phyloP scores from a whole-genome alignment of 2,797 vertebrate genomes.

The Ctenopoma kingsleyae region DNA sequence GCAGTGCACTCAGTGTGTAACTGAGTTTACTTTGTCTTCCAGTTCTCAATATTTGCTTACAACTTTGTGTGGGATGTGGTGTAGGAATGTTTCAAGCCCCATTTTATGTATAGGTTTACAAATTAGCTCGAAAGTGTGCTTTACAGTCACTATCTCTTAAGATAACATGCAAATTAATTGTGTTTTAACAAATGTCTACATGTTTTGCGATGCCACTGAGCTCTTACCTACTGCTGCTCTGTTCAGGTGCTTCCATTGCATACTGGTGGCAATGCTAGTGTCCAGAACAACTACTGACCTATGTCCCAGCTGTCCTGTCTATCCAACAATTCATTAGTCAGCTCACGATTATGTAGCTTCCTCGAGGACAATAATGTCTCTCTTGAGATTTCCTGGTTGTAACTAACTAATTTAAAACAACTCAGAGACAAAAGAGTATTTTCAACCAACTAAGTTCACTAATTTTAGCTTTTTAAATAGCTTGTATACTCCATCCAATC shows the following conservation, averaged over 20 bases:
- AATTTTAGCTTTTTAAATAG: not conserved
- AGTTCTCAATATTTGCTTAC: not conserved
- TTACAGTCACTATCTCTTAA: not conserved
- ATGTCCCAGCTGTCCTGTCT: too few relatives aligned
- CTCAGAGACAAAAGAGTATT: not conserved
- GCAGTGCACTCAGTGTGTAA: slow-evolving; percentile 10
- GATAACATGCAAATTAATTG: not conserved
- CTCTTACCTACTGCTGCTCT: not conserved
- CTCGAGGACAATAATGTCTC: not conserved
- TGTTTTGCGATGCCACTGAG: not conserved
- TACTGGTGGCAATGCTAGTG: too few relatives aligned
- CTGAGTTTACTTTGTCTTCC: not conserved
- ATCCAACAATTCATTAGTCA: not conserved
- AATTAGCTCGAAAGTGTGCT: not conserved
- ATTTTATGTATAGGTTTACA: not conserved
- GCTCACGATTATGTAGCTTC: not conserved
- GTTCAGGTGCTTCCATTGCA: not conserved
- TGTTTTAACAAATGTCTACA: not conserved
- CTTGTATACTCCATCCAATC: not conserved
- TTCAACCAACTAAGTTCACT: not conserved
- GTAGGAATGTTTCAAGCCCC: not conserved
- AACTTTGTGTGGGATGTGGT: not conserved
- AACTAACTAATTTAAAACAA: not conserved
- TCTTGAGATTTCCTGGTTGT: too few relatives aligned
- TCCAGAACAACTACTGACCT: too few relatives aligned